Percentiles rank a stretch among this genome's conserved stretches.
Conservation (phyloP, 2,113 vertebrate genomes). For the Microtus ochrogaster region DNA sequence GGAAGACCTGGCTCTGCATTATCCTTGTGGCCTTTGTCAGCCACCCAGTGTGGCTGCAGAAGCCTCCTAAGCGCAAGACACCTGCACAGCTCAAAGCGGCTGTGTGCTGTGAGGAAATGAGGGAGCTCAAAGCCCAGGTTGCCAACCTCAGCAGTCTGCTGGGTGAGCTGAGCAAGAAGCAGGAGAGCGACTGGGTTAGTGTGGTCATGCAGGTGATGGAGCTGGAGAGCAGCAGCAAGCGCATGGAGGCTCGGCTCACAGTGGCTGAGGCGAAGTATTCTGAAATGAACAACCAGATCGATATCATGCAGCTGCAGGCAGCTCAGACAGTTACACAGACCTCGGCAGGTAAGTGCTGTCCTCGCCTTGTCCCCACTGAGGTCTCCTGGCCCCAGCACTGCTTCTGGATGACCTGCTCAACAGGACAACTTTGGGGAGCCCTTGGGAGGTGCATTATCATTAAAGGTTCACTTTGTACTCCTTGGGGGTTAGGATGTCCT, state of each 20-base stretch:
- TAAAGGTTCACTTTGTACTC: not conserved
- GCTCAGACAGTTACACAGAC: slow-evolving; percentile 93
- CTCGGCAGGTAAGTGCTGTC: slow-evolving; percentile 91
- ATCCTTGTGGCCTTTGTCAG: slow-evolving; percentile 70
- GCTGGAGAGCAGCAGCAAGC: slow-evolving; percentile 92
- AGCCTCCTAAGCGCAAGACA: slow-evolving; percentile 82
- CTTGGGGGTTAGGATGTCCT: not conserved
- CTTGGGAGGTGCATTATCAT: not conserved
- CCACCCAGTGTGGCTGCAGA: slow-evolving; percentile 87
- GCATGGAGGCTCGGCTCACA: slow-evolving; percentile 90
- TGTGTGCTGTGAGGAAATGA: slow-evolving; percentile 93
- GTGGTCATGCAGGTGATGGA: slow-evolving; percentile 95
- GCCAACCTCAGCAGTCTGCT: slow-evolving; percentile 94
- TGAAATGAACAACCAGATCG: slow-evolving; percentile 95
- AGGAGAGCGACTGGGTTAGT: slow-evolving; percentile 91
- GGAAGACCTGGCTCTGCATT: slow-evolving; percentile 83
- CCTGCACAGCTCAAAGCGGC: slow-evolving; percentile 81
- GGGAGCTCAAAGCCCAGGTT: slow-evolving; percentile 92
- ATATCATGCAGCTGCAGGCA: slow-evolving; percentile 96
- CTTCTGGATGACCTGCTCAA: not conserved
- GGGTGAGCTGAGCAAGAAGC: slow-evolving; percentile 92
- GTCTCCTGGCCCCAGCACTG: not conserved
- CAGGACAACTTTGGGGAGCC: not conserved
- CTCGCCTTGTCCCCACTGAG: accelerated
- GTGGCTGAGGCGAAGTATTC: slow-evolving; percentile 97